A percentile compares a stretch with the other conserved stretches of the same genome.
Evolutionary conservation across 2,113 vertebrate genomes (phyloP).

Genomic region (Microcebus tavaratra): DNA sequence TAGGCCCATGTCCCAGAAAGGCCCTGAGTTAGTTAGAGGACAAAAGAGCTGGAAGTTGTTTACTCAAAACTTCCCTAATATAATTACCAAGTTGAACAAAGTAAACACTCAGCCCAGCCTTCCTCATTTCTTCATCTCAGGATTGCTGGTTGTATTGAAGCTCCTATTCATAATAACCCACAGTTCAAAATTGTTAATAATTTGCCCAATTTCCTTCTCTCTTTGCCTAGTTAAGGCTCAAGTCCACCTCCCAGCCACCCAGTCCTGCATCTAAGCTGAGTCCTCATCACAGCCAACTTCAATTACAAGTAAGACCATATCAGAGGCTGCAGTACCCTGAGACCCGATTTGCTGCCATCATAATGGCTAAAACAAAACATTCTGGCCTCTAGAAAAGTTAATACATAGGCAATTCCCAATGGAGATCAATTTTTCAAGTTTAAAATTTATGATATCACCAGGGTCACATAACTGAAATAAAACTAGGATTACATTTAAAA

Average conservation of each 20-base stretch:
- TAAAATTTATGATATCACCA: not conserved
- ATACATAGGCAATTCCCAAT: not conserved
- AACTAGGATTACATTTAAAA: not conserved
- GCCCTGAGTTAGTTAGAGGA: not conserved
- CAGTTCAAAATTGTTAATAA: not conserved
- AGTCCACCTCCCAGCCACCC: not conserved
- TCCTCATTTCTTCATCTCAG: not conserved
- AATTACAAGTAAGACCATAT: not conserved
- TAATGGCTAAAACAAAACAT: not conserved
- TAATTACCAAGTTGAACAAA: not conserved
- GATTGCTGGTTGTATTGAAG: not conserved
- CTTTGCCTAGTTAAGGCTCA: not conserved
- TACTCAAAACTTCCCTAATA: not conserved
- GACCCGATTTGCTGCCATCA: not conserved
- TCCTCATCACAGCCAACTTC: not conserved
- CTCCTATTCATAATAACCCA: not conserved
- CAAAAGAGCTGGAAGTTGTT: not conserved
- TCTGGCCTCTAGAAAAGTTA: not conserved
- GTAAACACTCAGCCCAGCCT: not conserved
- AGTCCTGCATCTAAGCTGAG: accelerated
- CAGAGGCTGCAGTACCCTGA: not conserved
- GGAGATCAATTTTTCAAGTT: not conserved
- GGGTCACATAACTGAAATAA: not conserved
- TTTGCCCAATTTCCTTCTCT: not conserved
- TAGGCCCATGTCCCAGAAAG: not conserved